Evolutionary conservation across 2,797 vertebrate genomes (phyloP).

Genomic region (Enteromius radiatus): DNA sequence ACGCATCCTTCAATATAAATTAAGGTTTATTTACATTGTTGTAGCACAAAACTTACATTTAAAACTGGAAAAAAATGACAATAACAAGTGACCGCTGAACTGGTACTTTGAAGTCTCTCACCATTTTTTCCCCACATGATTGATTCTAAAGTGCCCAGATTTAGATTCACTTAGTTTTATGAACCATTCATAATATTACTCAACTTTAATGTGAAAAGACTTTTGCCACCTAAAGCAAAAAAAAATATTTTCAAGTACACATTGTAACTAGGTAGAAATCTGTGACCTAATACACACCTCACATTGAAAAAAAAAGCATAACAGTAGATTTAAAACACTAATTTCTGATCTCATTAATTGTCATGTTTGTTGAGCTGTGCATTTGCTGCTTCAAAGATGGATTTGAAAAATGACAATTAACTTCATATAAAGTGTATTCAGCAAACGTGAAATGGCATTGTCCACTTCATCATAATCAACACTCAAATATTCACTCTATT

Average conservation of each 20-base stretch:
- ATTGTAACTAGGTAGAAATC: neutral
- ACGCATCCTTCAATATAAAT: neutral
- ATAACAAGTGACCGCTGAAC: neutral
- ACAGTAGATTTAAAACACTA: neutral
- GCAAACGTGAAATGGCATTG: conserved; percentile 15
- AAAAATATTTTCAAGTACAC: neutral
- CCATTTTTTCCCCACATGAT: neutral
- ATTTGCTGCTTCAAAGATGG: neutral
- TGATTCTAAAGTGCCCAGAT: neutral
- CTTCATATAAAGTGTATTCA: neutral
- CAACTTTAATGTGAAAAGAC: neutral
- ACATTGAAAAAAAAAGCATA: neutral
- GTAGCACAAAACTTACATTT: neutral
- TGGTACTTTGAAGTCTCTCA: neutral
- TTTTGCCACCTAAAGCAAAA: neutral
- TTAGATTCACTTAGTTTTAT: neutral
- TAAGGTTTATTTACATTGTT: conserved; percentile 31
- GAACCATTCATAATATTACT: neutral
- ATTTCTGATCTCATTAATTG: neutral
- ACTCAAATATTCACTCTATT: neutral
- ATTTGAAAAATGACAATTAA: neutral
- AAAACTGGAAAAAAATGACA: neutral
- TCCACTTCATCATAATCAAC: neutral
- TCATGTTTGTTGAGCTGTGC: conserved; percentile 1
- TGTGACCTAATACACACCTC: conserved; percentile 20